phyloP scores from a whole-genome alignment of 2,888 invertebrate species.

The Oxycera nigricornis region DNA sequence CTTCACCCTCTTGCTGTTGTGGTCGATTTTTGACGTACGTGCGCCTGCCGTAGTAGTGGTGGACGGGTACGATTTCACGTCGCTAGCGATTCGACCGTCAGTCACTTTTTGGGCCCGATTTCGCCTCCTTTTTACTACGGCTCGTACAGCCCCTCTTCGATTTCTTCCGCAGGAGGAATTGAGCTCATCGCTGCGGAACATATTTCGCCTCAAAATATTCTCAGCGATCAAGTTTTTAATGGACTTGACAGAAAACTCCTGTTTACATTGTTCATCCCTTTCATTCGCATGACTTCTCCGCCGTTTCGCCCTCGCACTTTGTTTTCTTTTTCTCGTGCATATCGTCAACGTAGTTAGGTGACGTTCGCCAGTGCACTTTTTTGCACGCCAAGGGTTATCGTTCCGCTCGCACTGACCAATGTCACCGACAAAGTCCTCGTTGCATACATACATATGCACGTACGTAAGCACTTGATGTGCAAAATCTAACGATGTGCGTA shows the following conservation, averaged over 20 bases:
- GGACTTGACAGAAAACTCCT: conserved; percentile 40
- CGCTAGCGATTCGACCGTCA: not conserved
- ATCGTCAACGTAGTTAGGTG: conserved; percentile 6
- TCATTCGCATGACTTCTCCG: conserved; percentile 24
- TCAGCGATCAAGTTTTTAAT: conserved; percentile 37
- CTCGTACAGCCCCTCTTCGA: not conserved
- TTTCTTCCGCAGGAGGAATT: conserved; percentile 13
- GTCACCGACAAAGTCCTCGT: not conserved
- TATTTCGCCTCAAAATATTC: conserved; percentile 37
- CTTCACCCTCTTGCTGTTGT: not conserved
- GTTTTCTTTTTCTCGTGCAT: not conserved
- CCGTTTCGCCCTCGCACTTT: not conserved
- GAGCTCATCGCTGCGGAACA: conserved; percentile 13
- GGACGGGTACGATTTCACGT: not conserved
- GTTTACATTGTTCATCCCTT: conserved; percentile 36
- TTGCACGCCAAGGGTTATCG: conserved; percentile 26
- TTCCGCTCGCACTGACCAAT: conserved; percentile 15
- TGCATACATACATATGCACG: not conserved
- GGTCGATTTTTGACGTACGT: not conserved
- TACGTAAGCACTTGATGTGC: conserved; percentile 8
- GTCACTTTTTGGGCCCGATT: conserved; percentile 13
- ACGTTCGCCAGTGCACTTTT: conserved; percentile 16
- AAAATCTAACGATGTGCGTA: not conserved
- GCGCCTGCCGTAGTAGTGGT: not conserved
- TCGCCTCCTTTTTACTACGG: conserved; percentile 26